Conservation (phyloP, 2,113 vertebrate genomes). For the Melospiza melodia region DNA sequence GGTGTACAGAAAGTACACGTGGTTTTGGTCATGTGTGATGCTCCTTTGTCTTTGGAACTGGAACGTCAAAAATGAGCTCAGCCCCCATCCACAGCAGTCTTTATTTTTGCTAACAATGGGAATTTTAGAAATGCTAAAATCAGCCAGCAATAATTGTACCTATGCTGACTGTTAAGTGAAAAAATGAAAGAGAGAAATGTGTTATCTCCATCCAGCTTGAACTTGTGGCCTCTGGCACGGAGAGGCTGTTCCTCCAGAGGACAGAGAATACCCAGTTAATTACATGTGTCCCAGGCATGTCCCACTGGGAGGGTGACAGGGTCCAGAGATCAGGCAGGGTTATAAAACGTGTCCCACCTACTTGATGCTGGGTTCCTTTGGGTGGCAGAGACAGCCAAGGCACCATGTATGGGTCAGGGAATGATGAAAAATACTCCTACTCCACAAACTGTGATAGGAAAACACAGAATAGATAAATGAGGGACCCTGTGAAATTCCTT, state of each 20-base stretch:
- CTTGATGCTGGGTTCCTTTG: neutral
- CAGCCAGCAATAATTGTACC: neutral
- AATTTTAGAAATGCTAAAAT: neutral
- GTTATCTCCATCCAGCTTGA: neutral
- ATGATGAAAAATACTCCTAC: neutral
- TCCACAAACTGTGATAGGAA: neutral
- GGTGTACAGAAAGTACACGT: neutral
- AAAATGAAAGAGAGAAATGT: neutral
- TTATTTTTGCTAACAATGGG: neutral
- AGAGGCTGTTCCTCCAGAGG: neutral
- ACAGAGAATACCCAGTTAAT: neutral
- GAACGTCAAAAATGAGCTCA: neutral
- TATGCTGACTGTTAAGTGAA: neutral
- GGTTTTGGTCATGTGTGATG: neutral
- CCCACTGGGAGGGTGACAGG: neutral
- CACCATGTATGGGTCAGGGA: fast-evolving
- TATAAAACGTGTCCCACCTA: neutral
- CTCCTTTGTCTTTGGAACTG: neutral
- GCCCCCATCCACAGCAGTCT: neutral
- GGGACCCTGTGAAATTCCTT: neutral
- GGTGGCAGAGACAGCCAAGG: neutral
- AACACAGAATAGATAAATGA: neutral
- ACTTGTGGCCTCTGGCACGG: neutral
- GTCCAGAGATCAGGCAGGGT: neutral
- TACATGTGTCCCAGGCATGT: neutral